These are phyloP conservation scores for Syngnathus floridae DNA, from an alignment of 2,113 vertebrate genomes.

Conservation along the genomic window DNA sequence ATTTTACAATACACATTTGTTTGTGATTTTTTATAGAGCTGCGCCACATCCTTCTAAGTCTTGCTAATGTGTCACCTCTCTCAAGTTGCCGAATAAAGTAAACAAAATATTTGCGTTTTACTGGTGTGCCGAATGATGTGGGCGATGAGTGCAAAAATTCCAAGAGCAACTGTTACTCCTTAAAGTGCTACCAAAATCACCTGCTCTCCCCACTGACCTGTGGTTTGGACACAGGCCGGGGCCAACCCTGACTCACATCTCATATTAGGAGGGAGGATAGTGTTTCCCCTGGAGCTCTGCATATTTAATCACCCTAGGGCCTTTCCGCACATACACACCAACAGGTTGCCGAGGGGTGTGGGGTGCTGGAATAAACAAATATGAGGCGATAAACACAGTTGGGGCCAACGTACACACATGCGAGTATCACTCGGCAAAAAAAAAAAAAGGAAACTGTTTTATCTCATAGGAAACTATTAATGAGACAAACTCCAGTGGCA, in stretches of 20 bases:
- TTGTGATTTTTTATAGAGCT: background rate
- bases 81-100: background rate
- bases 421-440: constrained; percentile 14
- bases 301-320: constrained; percentile 65
- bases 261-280: constrained; percentile 64
- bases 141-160: constrained; percentile 19
- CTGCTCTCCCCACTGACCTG: constrained; percentile 35
- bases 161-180: constrained; percentile 18
- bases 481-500: constrained; percentile 36
- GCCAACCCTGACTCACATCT: constrained; percentile 62
- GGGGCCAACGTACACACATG: constrained; percentile 21
- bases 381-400: constrained; percentile 28
- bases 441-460: constrained; percentile 17
- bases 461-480: constrained; percentile 33
- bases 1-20: too few relatives aligned
- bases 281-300: constrained; percentile 66
- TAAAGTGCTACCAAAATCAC: constrained; percentile 32
- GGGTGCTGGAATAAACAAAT: constrained; percentile 30
- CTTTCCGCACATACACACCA: constrained; percentile 41
- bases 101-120: background rate
- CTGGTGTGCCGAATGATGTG: background rate
- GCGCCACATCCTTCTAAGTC: background rate
- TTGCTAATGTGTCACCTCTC: background rate
- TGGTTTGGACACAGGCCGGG: constrained; percentile 36
- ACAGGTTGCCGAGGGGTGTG: constrained; percentile 46